Conservation (phyloP, 2,888 invertebrate genomes). For the Drosophila mercatorum region DNA sequence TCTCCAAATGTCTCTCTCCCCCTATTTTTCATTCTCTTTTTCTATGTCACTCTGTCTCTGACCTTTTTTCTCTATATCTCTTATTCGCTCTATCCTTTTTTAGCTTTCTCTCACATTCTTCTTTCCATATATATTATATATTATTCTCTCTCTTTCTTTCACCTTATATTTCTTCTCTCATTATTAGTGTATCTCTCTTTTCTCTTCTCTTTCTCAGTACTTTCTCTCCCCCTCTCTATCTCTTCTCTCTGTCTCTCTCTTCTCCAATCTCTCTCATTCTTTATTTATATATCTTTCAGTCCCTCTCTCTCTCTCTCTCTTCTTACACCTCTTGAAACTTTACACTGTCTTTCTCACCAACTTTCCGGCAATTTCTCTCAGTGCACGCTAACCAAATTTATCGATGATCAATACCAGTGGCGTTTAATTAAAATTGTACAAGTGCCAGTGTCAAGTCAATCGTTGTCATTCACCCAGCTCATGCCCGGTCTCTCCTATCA, state of each 20-base stretch:
- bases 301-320: background rate
- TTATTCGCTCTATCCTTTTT: background rate
- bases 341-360: background rate
- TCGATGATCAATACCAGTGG: conserved; percentile 74
- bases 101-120: background rate
- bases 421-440: conserved; percentile 82
- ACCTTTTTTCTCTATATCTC: background rate
- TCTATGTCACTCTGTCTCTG: background rate
- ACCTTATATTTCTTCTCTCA: no score
- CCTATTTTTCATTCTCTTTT: background rate
- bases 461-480: conserved; percentile 53
- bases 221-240: no score
- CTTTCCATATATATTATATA: no score
- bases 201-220: no score
- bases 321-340: no score
- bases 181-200: no score
- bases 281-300: background rate
- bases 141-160: no score
- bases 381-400: conserved; percentile 40
- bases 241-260: no score
- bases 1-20: no score
- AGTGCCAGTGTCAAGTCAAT: conserved; percentile 75
- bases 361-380: conserved; percentile 25
- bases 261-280: no score
- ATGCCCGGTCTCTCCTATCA: conserved; percentile 3